phyloP scores from a whole-genome alignment of 1,140 invertebrate species.

The silkworm (Bombyx mori) region DNA sequence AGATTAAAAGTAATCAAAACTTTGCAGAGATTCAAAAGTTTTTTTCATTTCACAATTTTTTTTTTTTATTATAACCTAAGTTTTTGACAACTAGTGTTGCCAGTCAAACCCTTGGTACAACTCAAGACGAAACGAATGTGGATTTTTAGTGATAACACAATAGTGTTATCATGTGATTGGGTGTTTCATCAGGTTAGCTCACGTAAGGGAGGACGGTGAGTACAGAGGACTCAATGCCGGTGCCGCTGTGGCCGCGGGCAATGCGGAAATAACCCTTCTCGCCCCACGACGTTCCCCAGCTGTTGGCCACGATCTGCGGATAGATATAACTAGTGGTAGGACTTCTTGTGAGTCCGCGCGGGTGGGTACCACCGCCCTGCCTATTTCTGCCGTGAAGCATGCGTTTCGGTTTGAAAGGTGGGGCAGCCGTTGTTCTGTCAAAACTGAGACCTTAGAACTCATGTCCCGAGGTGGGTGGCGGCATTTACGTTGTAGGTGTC shows the following conservation, averaged over 20 bases:
- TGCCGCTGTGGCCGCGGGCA: constrained; percentile 83
- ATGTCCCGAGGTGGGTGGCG: no score
- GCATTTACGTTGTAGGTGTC: no score
- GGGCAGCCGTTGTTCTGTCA: no score
- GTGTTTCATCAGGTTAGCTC: constrained; percentile 47
- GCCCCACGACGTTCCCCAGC: constrained; percentile 92
- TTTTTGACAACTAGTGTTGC: background rate
- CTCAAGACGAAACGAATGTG: constrained; percentile 22
- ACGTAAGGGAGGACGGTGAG: constrained; percentile 81
- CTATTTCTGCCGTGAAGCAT: no score
- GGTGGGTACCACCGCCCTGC: no score
- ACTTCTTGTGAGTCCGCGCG: no score
- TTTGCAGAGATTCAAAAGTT: no score
- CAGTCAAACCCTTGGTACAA: constrained; percentile 34
- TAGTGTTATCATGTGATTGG: constrained; percentile 35
- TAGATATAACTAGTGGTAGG: no score
- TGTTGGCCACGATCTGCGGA: constrained; percentile 86
- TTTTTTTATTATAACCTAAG: background rate
- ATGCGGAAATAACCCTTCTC: constrained; percentile 90
- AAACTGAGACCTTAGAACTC: no score
- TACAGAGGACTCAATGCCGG: constrained; percentile 89
- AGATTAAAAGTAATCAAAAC: no score
- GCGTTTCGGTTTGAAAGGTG: no score
- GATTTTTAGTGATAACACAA: constrained; percentile 31
- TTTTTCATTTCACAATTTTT: no score